Evolutionary conservation across 1,140 invertebrate genomes (phyloP).

Genomic region (Centruroides sculpturatus): DNA sequence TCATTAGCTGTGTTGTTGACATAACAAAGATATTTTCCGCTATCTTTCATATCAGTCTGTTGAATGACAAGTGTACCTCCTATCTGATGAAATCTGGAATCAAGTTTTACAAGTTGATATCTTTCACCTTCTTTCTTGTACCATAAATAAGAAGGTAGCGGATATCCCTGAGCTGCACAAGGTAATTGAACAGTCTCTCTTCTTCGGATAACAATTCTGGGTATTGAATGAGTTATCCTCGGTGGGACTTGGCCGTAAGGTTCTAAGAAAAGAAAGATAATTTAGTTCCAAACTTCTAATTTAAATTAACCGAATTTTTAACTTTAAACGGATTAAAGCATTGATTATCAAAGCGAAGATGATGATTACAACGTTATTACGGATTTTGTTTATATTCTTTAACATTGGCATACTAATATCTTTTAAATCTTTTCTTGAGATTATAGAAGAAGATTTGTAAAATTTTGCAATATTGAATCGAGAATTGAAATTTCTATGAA

Average conservation of each 20-base stretch:
- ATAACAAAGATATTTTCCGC: constrained; percentile 82
- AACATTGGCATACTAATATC: too few relatives aligned
- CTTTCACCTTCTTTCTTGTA: constrained; percentile 4
- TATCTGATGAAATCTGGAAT: constrained; percentile 1
- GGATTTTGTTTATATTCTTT: too few relatives aligned
- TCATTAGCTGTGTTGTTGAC: constrained; percentile 87
- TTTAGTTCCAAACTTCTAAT: too few relatives aligned
- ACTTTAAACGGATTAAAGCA: too few relatives aligned
- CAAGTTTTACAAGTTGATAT: not conserved
- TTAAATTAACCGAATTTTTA: too few relatives aligned
- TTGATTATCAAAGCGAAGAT: too few relatives aligned
- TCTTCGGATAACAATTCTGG: constrained; percentile 20
- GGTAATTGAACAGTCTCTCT: constrained; percentile 39
- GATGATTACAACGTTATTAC: too few relatives aligned
- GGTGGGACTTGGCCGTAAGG: constrained; percentile 1
- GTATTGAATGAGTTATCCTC: constrained; percentile 20
- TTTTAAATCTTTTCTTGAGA: too few relatives aligned
- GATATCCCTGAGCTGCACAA: constrained; percentile 65
- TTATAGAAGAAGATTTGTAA: too few relatives aligned
- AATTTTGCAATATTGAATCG: too few relatives aligned
- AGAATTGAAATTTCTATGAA: too few relatives aligned
- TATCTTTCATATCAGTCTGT: constrained; percentile 53
- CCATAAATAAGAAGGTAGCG: constrained; percentile 49
- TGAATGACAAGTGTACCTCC: constrained; percentile 20
- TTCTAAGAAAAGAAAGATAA: too few relatives aligned